Percentiles rank a stretch among this genome's conserved stretches.
These are phyloP conservation scores for Tokudaia muenninki DNA, from an alignment of 2,797 vertebrate genomes.

Conservation along the genomic window DNA sequence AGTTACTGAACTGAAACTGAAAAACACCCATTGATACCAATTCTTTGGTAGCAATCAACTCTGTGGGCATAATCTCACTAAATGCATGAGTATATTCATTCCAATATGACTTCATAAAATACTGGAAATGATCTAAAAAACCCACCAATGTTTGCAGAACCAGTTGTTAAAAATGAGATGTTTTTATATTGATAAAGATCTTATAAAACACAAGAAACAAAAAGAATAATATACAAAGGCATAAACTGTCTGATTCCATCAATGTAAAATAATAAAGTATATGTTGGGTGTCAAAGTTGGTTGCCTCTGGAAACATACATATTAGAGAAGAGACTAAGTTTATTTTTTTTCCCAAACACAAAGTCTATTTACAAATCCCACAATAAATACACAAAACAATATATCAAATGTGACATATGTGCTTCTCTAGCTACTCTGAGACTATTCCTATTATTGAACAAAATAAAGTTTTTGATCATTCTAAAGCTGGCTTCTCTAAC, in stretches of 20 bases:
- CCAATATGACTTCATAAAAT: slow-evolving; percentile 50
- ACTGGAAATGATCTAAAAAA: slow-evolving; percentile 22
- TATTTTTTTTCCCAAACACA: neutral
- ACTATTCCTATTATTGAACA: neutral
- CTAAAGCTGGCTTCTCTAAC: neutral
- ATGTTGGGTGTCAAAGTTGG: slow-evolving; percentile 15
- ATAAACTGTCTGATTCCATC: slow-evolving; percentile 40
- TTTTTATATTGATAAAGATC: slow-evolving; percentile 43
- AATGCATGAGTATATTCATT: slow-evolving; percentile 38
- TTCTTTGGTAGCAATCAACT: slow-evolving; percentile 43
- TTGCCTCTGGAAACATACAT: slow-evolving; percentile 22
- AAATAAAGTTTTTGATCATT: neutral
- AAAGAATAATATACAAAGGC: slow-evolving; percentile 46
- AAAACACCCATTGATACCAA: slow-evolving; percentile 47
- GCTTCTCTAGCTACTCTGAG: neutral
- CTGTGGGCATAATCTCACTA: slow-evolving; percentile 29
- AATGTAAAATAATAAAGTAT: slow-evolving; percentile 32
- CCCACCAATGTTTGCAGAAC: slow-evolving; percentile 25
- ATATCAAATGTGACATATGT: no score
- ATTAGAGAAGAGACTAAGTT: slow-evolving; percentile 24
- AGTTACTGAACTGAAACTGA: slow-evolving; percentile 61
- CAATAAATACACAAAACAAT: neutral
- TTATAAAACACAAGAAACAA: slow-evolving; percentile 51
- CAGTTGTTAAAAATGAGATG: slow-evolving; percentile 60
- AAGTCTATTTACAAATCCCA: neutral